Evolutionary conservation across 2,797 vertebrate genomes (phyloP), one percentile per base, ranked within the genome.

Genomic region (Mormyrops attenuatus): DNA sequence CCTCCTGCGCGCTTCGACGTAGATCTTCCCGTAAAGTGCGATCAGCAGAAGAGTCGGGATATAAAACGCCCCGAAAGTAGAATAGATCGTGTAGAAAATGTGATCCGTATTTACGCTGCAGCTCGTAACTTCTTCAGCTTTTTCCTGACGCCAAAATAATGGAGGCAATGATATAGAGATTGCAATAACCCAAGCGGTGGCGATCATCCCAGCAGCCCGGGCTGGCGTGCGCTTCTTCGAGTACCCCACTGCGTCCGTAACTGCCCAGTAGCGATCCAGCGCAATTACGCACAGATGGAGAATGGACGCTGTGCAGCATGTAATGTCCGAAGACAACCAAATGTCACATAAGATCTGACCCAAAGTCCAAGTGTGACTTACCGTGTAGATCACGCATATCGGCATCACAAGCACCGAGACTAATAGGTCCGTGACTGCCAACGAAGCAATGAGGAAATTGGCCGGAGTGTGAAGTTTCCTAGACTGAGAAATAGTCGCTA

Each of bases 331-430:
- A 52, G 97, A 99, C 89, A 99, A 95, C 98, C 98, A 99, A 89
- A 99, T 95, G 93, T 99, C 98, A 92, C 98, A 99, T 60, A 99
- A 95, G 2, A 98, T 91, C 91, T 98, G 98, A 3, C 98, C 98
- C 85, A 99, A 94, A 30, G 97, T 98, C 98, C 98, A 99, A 91
- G 95, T 97, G 92, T 97, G 97, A 87, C 95, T 97, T 91, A 99
- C 97, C 15, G 98, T 99, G 94, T 99, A 98, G 91, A 99, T 92
- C 93, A 97, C 97, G 94, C 97, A 98, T 91, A 99, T 94, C 89
- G 98, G 98, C 98, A 99, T 99, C 92, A 99, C 98, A 85, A 99
- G 95, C 63, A 99, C 97, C 89, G 98, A 99, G 88, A 99, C 98
- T 63, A 99, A 96, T 88, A 99, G 97, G 94, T 99, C 98, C 4